These are phyloP conservation scores for Lycophotia porphyrea DNA, from an alignment of 2,888 invertebrate genomes.

Conservation along the genomic window DNA sequence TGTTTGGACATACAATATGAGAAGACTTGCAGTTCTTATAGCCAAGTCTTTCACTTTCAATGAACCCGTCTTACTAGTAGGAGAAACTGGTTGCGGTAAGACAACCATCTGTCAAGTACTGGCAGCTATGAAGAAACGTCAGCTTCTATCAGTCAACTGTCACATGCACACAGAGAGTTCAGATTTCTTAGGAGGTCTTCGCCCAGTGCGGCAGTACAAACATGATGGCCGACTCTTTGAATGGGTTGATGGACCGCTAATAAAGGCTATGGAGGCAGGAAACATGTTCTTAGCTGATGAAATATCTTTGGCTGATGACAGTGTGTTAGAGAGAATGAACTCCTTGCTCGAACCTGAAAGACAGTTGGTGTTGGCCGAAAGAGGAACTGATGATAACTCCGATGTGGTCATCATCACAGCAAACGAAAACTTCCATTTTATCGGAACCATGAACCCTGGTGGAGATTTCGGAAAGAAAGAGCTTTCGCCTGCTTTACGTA, in stretches of 20 bases:
- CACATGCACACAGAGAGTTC: conserved; percentile 99
- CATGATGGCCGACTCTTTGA: conserved; percentile 95
- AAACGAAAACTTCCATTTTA: conserved; percentile 95
- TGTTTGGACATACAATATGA: conserved; percentile 98
- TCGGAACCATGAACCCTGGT: conserved; percentile 99
- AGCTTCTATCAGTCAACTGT: conserved; percentile 97
- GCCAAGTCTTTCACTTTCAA: conserved; percentile 96
- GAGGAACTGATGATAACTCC: conserved; percentile 92
- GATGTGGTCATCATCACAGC: conserved; percentile 91
- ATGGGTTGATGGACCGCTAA: conserved; percentile 99
- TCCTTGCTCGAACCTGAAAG: conserved; percentile 98
- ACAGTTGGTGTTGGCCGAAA: conserved; percentile 97
- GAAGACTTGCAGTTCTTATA: conserved; percentile 94
- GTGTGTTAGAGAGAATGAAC: conserved; percentile 98
- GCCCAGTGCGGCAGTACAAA: conserved; percentile 94
- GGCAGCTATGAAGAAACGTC: conserved; percentile 92
- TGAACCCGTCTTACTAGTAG: conserved; percentile 98
- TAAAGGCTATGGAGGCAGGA: conserved; percentile 97
- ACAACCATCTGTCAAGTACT: conserved; percentile 98
- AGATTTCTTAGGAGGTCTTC: conserved; percentile 98
- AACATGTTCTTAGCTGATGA: conserved; percentile 98
- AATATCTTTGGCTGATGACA: conserved; percentile 99
- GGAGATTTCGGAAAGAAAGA: conserved; percentile 99
- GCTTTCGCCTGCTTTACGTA: conserved; percentile 98
- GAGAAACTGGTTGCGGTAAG: conserved; percentile 99